Conservation (phyloP, 2,113 vertebrate species). For the Sisor rabdophorus region DNA sequence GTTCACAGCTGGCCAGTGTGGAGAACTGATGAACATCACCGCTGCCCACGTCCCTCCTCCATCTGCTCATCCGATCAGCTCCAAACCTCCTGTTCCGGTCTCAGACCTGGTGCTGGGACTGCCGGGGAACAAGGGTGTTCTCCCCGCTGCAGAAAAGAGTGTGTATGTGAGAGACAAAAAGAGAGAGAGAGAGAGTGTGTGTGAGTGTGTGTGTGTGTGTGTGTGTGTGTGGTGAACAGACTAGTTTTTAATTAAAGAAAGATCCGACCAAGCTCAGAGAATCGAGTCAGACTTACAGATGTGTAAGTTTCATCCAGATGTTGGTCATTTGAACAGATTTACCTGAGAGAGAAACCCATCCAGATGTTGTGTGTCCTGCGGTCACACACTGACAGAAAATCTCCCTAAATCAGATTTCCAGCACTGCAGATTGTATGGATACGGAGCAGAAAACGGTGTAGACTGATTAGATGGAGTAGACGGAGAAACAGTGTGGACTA, state of each 20-base stretch:
- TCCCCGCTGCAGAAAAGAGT: constrained; percentile 6
- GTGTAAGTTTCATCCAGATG: neutral
- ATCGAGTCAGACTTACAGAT: neutral
- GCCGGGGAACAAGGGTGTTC: neutral
- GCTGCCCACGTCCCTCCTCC: neutral
- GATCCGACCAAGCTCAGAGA: neutral
- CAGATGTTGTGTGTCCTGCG: no score
- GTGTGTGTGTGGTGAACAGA: no score
- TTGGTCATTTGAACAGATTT: neutral
- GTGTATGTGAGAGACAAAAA: no score
- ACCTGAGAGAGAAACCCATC: no score
- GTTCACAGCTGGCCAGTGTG: constrained; percentile 15
- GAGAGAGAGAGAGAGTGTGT: neutral
- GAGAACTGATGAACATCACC: neutral
- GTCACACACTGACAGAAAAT: no score
- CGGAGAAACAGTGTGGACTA: no score
- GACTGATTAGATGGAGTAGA: no score
- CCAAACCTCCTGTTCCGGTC: neutral
- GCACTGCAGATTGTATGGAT: no score
- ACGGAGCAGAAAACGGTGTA: no score
- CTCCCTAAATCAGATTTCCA: no score
- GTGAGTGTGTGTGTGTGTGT: neutral
- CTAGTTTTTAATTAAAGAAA: constrained; percentile 13
- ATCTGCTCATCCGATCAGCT: neutral
- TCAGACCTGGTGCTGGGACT: neutral